phyloP scores from a whole-genome alignment of 2,797 vertebrate species.

The Etheostoma nigrum region DNA sequence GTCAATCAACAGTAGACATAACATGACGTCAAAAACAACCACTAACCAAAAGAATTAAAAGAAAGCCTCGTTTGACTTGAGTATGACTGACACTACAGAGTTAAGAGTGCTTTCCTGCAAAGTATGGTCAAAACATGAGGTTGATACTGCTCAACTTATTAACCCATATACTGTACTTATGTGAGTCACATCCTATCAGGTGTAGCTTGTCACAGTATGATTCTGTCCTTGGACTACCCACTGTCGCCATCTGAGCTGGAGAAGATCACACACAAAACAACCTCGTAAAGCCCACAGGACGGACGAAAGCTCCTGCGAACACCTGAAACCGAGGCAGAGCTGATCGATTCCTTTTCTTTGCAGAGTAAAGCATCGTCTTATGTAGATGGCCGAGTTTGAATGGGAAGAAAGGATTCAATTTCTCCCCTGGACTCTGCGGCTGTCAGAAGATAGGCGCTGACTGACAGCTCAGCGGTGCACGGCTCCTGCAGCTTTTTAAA shows the following conservation, averaged over 20 bases:
- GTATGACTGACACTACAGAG: conserved; percentile 12
- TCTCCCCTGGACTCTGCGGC: conserved; percentile 72
- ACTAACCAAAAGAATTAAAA: background rate
- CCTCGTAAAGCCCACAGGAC: conserved; percentile 58
- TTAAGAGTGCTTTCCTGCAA: conserved; percentile 2
- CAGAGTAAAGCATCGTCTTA: conserved; percentile 66
- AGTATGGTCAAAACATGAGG: conserved; percentile 9
- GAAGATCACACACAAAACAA: conserved; percentile 64
- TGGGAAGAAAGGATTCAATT: conserved; percentile 81
- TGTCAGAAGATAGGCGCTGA: conserved; percentile 84
- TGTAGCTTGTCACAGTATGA: conserved; percentile 35
- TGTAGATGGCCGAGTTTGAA: conserved; percentile 77
- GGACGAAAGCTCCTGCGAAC: conserved; percentile 53
- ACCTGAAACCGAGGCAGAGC: conserved; percentile 75
- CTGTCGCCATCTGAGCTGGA: conserved; percentile 46
- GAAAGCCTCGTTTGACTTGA: background rate
- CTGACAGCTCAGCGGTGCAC: conserved; percentile 81
- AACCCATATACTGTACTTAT: conserved; percentile 33
- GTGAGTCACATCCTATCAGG: conserved; percentile 36
- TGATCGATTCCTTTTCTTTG: conserved; percentile 76
- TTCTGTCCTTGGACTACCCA: conserved; percentile 57
- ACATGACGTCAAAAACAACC: conserved; percentile 2
- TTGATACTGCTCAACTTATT: conserved; percentile 4
- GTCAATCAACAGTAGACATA: background rate
- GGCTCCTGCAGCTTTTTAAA: conserved; percentile 73